phyloP scores from a whole-genome alignment of 1,140 invertebrate genomes.

The Drosophila orosa region DNA sequence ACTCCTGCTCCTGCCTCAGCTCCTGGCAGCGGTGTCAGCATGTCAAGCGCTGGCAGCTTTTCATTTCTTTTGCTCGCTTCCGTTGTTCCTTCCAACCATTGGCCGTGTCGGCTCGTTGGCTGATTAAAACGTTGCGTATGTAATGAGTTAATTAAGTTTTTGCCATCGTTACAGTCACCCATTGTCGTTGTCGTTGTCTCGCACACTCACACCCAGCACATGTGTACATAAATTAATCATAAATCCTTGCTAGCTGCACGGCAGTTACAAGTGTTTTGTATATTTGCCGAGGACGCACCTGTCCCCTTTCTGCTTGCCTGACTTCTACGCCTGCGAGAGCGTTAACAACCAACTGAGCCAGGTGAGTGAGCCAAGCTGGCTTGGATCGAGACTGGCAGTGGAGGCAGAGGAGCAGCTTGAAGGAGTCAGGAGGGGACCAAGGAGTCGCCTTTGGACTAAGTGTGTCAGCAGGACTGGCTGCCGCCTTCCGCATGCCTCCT shows the following conservation, averaged over 20 bases:
- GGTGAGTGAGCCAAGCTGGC: slow-evolving; percentile 15
- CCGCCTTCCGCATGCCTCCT: slow-evolving; percentile 15
- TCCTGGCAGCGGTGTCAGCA: slow-evolving; percentile 41
- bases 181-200: slow-evolving; percentile 24
- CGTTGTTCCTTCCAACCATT: slow-evolving; percentile 12
- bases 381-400: slow-evolving; percentile 20
- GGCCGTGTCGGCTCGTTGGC: slow-evolving; percentile 68
- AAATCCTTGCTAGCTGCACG: slow-evolving; percentile 60
- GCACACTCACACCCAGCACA: slow-evolving; percentile 27
- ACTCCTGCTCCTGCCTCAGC: slow-evolving; percentile 2
- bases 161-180: slow-evolving; percentile 52
- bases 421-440: slow-evolving; percentile 4
- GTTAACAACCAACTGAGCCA: slow-evolving; percentile 42
- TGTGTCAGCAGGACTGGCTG: slow-evolving; percentile 65
- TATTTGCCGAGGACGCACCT: slow-evolving; percentile 70
- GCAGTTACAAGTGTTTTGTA: slow-evolving; percentile 78
- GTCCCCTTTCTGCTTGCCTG: slow-evolving; percentile 21
- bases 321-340: slow-evolving; percentile 16
- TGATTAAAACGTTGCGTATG: slow-evolving; percentile 80
- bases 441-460: slow-evolving; percentile 39
- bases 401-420: neutral
- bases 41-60: slow-evolving; percentile 49
- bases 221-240: slow-evolving; percentile 78
- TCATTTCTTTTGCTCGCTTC: slow-evolving; percentile 48
- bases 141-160: slow-evolving; percentile 84